Conservation (phyloP, 2,113 vertebrate species). For the Hydrochoerus hydrochaeris region DNA sequence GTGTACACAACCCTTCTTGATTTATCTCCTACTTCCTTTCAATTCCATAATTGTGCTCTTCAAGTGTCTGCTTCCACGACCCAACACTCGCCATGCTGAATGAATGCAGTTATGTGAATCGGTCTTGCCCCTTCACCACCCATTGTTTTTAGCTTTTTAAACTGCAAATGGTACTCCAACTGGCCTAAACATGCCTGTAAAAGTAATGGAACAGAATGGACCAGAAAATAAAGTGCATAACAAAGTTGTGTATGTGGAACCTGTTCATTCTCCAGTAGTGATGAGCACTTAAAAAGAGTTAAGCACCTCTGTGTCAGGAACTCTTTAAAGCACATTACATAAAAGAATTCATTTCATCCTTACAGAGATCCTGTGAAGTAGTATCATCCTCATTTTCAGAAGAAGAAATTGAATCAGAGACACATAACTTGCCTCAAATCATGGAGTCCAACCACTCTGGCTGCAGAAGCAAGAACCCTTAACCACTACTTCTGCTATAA, state of each 20-base stretch:
- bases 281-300: neutral
- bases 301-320: neutral
- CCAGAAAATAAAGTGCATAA: neutral
- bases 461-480: neutral
- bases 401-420: neutral
- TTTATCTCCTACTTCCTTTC: neutral
- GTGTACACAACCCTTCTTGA: neutral
- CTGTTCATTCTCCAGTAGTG: neutral
- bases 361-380: neutral
- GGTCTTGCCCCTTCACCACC: neutral
- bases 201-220: neutral
- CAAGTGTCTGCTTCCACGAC: neutral
- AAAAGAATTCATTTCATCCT: neutral
- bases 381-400: neutral
- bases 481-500: neutral
- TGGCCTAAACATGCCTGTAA: neutral
- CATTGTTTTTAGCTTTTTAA: conserved; percentile 12
- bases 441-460: neutral
- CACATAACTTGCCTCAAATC: neutral
- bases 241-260: neutral
- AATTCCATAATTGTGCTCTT: neutral
- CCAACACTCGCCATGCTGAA: neutral
- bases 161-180: neutral
- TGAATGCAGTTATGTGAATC: neutral
- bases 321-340: neutral